phyloP scores from a whole-genome alignment of 2,888 invertebrate genomes.

The Ophion slaviceki region DNA sequence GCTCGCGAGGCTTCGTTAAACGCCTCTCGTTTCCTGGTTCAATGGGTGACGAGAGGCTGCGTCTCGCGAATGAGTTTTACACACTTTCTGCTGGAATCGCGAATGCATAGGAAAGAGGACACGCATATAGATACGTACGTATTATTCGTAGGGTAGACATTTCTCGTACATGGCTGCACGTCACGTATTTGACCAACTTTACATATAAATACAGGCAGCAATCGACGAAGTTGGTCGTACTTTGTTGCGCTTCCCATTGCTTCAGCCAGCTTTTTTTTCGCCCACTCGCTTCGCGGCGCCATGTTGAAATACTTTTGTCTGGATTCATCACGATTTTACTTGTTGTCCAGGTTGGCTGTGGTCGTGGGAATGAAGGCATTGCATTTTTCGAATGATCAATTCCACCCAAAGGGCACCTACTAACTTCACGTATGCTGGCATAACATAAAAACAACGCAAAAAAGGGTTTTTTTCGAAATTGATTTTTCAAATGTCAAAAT shows the following conservation, averaged over 20 bases:
- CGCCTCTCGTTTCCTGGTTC: conserved; percentile 72
- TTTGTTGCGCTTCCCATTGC: background rate
- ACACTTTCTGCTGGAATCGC: conserved; percentile 24
- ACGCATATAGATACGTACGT: background rate
- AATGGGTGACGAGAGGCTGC: conserved; percentile 74
- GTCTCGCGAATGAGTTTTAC: conserved; percentile 43
- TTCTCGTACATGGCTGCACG: background rate
- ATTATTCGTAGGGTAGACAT: conserved; percentile 16
- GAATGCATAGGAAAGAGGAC: conserved; percentile 13
- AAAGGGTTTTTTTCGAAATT: no score
- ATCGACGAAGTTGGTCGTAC: conserved; percentile 24
- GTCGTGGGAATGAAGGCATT: background rate
- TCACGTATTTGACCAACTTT: conserved; percentile 32
- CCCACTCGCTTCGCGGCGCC: no score
- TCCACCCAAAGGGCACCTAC: no score
- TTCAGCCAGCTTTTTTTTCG: background rate
- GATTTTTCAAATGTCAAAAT: no score
- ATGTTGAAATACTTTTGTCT: no score
- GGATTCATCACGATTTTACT: no score
- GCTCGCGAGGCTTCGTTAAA: conserved; percentile 71
- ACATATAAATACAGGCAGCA: background rate
- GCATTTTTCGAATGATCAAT: background rate
- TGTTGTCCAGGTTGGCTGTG: background rate
- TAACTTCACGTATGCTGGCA: no score
- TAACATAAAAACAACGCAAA: no score